phyloP scores from a whole-genome alignment of 2,888 invertebrate species.

The Craniophora ligustri region DNA sequence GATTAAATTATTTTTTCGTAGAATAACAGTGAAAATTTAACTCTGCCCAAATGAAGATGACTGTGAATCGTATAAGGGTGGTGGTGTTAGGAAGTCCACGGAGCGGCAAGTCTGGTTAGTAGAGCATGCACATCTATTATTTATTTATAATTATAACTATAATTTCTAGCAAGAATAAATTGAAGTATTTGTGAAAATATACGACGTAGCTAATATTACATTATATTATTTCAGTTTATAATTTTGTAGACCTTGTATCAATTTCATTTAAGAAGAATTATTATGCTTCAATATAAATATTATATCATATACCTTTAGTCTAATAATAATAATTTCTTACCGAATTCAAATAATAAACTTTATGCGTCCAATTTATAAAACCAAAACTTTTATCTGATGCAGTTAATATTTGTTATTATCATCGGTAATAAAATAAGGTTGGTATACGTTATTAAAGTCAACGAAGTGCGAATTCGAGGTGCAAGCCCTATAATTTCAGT shows the following conservation, averaged over 20 bases:
- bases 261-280: slow-evolving; percentile 2
- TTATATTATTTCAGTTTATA: no score
- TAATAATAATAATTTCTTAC: not conserved
- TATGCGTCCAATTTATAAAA: slow-evolving; percentile 8
- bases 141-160: not conserved
- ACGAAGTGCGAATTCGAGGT: slow-evolving; percentile 48
- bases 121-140: slow-evolving; percentile 32
- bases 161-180: slow-evolving; percentile 15
- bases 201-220: no score
- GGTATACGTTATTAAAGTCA: slow-evolving; percentile 50
- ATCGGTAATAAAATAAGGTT: slow-evolving; percentile 55
- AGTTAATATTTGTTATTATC: slow-evolving; percentile 53
- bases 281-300: no score
- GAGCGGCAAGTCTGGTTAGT: slow-evolving; percentile 94
- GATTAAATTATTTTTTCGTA: slow-evolving; percentile 66
- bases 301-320: no score
- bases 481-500: slow-evolving; percentile 45
- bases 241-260: no score
- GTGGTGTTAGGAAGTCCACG: slow-evolving; percentile 93
- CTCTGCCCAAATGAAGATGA: slow-evolving; percentile 90
- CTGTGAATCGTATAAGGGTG: slow-evolving; percentile 93
- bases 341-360: not conserved
- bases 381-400: slow-evolving; percentile 21
- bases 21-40: slow-evolving; percentile 65
- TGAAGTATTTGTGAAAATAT: no score